A percentile compares a stretch with the other conserved stretches of the same genome.
These are phyloP conservation scores for Paradisaea rubra DNA, from an alignment of 2,113 vertebrate genomes.

Conservation along the genomic window DNA sequence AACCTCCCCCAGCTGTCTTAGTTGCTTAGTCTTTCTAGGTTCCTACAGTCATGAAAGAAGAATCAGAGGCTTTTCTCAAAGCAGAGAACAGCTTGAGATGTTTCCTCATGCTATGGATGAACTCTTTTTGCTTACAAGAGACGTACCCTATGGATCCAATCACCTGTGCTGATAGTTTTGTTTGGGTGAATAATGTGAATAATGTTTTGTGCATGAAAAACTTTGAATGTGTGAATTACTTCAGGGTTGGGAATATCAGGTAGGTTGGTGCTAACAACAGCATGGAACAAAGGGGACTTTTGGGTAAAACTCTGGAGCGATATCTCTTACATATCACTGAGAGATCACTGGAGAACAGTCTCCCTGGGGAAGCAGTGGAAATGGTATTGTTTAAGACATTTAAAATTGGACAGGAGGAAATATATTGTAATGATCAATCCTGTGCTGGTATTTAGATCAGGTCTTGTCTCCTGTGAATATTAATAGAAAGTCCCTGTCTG, in stretches of 20 bases:
- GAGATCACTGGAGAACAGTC: background rate
- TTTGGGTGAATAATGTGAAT: background rate
- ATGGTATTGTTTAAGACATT: background rate
- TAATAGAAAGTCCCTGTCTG: conserved; percentile 27
- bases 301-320: background rate
- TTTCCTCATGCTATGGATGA: background rate
- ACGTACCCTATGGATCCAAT: background rate
- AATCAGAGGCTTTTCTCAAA: background rate
- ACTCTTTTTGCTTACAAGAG: background rate
- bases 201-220: background rate
- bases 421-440: conserved; percentile 30
- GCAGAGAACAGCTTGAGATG: background rate
- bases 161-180: background rate
- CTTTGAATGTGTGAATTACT: background rate
- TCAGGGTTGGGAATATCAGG: background rate
- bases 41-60: background rate
- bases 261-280: background rate
- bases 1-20: background rate
- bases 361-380: background rate
- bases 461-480: conserved; percentile 9
- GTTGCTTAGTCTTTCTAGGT: background rate
- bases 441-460: conserved; percentile 45
- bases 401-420: conserved; percentile 16
- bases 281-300: background rate
- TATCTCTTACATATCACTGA: background rate